Evolutionary conservation across 2,888 invertebrate genomes (phyloP).

Genomic region (Neoascia interrupta): DNA sequence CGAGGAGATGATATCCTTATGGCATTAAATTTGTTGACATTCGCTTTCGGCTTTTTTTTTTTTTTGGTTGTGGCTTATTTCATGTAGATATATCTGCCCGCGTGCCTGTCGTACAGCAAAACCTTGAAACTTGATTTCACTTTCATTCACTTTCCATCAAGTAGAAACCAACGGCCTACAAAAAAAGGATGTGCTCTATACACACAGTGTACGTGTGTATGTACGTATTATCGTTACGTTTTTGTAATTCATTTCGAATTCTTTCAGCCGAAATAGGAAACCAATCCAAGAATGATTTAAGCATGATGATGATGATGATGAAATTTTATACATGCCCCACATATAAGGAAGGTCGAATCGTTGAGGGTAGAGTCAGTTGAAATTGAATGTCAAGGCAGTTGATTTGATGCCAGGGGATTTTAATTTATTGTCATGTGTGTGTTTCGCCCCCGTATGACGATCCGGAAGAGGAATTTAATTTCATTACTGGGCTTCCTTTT

Average conservation of each 20-base stretch:
- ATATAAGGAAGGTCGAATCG: slow-evolving; percentile 27
- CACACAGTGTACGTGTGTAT: background rate
- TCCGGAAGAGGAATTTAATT: slow-evolving; percentile 56
- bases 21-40: slow-evolving; percentile 45
- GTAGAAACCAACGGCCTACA: background rate
- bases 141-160: slow-evolving; percentile 25
- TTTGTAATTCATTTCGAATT: slow-evolving; percentile 53
- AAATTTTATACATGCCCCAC: slow-evolving; percentile 41
- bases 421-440: slow-evolving; percentile 35
- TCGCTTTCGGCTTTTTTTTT: slow-evolving; percentile 18
- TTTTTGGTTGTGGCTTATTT: slow-evolving; percentile 26
- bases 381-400: slow-evolving; percentile 67
- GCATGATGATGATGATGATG: slow-evolving; percentile 25
- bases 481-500: slow-evolving; percentile 45
- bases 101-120: background rate
- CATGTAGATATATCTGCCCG: background rate
- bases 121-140: slow-evolving; percentile 1
- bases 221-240: slow-evolving; percentile 11
- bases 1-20: slow-evolving; percentile 39
- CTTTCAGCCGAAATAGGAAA: slow-evolving; percentile 44
- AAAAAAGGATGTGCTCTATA: background rate
- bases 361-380: slow-evolving; percentile 27
- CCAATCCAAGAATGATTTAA: slow-evolving; percentile 44
- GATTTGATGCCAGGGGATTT: slow-evolving; percentile 61
- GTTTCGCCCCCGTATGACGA: slow-evolving; percentile 2